These are phyloP conservation scores for Urocynchramus pylzowi DNA, from an alignment of 2,113 vertebrate species.

Conservation along the genomic window DNA sequence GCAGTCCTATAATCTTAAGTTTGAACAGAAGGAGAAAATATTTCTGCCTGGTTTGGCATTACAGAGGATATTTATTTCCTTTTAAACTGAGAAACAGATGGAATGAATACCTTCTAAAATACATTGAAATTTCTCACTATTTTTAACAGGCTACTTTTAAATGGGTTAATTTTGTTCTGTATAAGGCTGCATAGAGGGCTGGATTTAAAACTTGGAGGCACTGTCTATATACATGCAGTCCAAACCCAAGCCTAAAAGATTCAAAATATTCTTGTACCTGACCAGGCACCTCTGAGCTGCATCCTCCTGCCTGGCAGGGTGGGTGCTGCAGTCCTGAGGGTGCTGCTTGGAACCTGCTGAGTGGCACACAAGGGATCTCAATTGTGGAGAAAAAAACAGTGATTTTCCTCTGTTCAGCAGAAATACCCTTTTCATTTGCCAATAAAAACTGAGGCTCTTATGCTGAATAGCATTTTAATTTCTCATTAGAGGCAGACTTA, in stretches of 20 bases:
- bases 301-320: background rate
- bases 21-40: background rate
- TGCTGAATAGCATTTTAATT: background rate
- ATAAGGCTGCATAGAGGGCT: background rate
- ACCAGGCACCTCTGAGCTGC: background rate
- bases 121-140: background rate
- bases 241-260: background rate
- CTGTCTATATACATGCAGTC: background rate
- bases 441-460: background rate
- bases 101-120: background rate
- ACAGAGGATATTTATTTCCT: background rate
- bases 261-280: background rate
- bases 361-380: background rate
- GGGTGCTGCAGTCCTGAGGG: background rate
- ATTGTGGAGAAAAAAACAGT: background rate
- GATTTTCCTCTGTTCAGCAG: background rate
- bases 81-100: background rate
- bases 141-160: background rate
- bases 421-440: background rate
- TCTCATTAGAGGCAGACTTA: background rate
- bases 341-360: background rate
- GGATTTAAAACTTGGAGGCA: background rate
- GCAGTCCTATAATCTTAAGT: background rate
- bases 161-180: background rate
- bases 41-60: background rate